Evolutionary conservation across 2,113 vertebrate genomes (phyloP).

Genomic region (Anoura caudifer): DNA sequence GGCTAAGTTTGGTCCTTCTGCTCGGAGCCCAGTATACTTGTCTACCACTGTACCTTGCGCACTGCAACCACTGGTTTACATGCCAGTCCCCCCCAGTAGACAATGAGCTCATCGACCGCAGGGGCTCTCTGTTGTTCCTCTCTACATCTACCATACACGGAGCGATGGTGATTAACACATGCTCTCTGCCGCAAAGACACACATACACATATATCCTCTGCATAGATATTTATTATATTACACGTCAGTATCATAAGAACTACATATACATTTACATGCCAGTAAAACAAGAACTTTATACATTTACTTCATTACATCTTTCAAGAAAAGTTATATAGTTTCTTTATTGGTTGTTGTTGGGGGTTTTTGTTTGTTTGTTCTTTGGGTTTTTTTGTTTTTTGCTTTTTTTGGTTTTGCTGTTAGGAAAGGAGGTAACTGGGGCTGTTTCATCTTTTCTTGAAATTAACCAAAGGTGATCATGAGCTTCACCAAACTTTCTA

Average conservation of each 20-base stretch:
- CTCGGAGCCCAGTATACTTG: not conserved
- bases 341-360: not conserved
- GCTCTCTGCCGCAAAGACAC: not conserved
- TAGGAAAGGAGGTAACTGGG: not conserved
- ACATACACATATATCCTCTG: not conserved
- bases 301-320: not conserved
- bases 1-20: not conserved
- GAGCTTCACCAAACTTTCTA: not conserved
- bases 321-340: not conserved
- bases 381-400: too few relatives aligned
- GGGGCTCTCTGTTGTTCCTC: not conserved
- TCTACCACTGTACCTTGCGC: not conserved
- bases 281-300: not conserved
- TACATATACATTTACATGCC: not conserved
- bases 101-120: not conserved
- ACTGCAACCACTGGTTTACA: too few relatives aligned
- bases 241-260: not conserved
- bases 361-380: too few relatives aligned
- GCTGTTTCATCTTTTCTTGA: conserved; percentile 10
- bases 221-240: not conserved
- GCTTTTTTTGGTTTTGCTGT: not conserved
- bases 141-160: not conserved
- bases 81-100: not conserved
- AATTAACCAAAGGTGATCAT: not conserved
- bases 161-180: not conserved